A percentile compares a stretch with the other conserved stretches of the same genome.
These are phyloP conservation scores for Pseudachorutes palmiensis DNA, from an alignment of 1,140 invertebrate species.

Conservation along the genomic window DNA sequence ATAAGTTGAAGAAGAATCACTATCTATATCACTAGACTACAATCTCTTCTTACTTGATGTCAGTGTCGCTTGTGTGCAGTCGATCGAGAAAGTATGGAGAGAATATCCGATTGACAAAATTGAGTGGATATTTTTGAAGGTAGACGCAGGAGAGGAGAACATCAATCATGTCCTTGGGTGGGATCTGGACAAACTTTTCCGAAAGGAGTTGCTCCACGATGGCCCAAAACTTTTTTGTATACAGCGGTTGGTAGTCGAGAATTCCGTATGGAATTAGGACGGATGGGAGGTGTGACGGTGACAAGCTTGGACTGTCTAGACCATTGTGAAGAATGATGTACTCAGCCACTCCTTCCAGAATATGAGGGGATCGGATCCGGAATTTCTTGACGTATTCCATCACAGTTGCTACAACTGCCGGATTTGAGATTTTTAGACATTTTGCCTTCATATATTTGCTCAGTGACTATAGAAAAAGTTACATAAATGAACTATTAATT, in stretches of 20 bases:
- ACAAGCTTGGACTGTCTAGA: conserved; percentile 41
- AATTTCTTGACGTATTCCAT: conserved; percentile 56
- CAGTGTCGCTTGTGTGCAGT: conserved; percentile 44
- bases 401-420: conserved; percentile 51
- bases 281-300: conserved; percentile 49
- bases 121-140: conserved; percentile 55
- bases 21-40: too few species aligned
- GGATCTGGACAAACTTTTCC: conserved; percentile 54
- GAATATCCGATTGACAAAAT: conserved; percentile 55
- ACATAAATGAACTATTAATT: too few species aligned
- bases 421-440: conserved; percentile 45
- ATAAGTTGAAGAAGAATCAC: too few species aligned
- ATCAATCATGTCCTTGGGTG: conserved; percentile 51
- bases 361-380: conserved; percentile 49
- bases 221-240: conserved; percentile 52
- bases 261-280: conserved; percentile 56
- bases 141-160: conserved; percentile 59
- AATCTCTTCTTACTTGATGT: conserved; percentile 27
- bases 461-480: conserved; percentile 43
- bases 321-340: conserved; percentile 51
- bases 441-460: conserved; percentile 54
- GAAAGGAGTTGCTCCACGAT: conserved; percentile 50
- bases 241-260: conserved; percentile 53
- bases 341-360: conserved; percentile 52
- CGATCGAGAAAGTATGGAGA: conserved; percentile 52